Evolutionary conservation across 2,797 vertebrate species (phyloP).

Genomic region (Miichthys miiuy): DNA sequence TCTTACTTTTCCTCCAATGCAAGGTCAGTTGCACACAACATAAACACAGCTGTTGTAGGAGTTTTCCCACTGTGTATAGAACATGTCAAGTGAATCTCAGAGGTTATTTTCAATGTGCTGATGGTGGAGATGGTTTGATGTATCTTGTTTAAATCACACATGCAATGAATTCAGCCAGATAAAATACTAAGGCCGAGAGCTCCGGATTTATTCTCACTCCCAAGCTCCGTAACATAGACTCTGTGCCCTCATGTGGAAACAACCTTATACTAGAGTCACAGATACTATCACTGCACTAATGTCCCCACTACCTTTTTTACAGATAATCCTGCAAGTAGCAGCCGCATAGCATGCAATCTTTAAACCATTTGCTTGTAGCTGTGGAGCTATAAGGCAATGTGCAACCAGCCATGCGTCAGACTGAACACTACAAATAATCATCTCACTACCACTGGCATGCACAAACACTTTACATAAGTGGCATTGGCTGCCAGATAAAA

Average conservation of each 20-base stretch:
- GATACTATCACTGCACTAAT: constrained; percentile 58
- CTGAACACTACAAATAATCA: constrained; percentile 45
- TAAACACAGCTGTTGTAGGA: constrained; percentile 3
- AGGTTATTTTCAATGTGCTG: constrained; percentile 36
- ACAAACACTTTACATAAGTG: constrained; percentile 51
- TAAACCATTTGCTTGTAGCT: constrained; percentile 59
- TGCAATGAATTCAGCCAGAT: constrained; percentile 41
- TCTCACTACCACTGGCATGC: constrained; percentile 32
- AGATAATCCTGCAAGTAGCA: constrained; percentile 57
- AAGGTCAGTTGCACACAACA: not conserved
- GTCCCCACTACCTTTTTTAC: constrained; percentile 54
- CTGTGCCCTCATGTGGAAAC: constrained; percentile 64
- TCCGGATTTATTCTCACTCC: constrained; percentile 39
- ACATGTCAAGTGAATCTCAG: constrained; percentile 32
- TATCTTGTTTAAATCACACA: constrained; percentile 45
- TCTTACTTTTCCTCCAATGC: not conserved
- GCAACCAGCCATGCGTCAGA: constrained; percentile 55
- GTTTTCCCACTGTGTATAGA: constrained; percentile 22
- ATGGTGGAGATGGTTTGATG: constrained; percentile 38
- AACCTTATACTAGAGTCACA: constrained; percentile 42
- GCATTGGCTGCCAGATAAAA: constrained; percentile 26
- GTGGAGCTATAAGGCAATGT: constrained; percentile 49
- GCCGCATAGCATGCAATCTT: constrained; percentile 52
- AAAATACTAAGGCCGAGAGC: constrained; percentile 26
- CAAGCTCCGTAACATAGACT: constrained; percentile 18